Evolutionary conservation across 2,888 invertebrate species (phyloP), one percentile per base, ranked within the genome.

Genomic region (Cryptosula pallasiana): DNA sequence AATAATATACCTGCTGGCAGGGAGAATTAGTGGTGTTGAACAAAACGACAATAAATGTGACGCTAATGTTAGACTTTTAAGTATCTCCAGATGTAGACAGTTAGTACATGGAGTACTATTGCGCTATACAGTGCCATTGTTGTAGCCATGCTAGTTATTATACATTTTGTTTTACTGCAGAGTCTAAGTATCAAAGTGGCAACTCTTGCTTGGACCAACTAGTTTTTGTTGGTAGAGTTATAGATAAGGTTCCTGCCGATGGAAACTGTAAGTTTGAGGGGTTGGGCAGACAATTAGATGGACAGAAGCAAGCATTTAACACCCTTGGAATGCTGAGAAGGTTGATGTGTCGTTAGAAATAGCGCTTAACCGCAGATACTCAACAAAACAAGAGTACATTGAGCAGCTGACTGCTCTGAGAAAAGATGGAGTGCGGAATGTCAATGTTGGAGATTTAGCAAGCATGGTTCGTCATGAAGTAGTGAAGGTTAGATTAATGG

Each of bases 221-320:
- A 5, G 57, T 23, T 57, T 5, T 23, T 16, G 5, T 57, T 5
- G 57, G 57, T 23, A 57, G 57, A 57, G 57, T 57, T 5, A 25
- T 57, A 23, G n/a, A 57, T 23, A 5, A 16, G n/a, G 57, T 57
- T 5, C n/a, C 57, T n/a, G 5, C n/a, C 5, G 25, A 57, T 57
- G 57, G 57, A 23, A 57, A 57, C 57, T 57, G 57, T 25, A 57
- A 16, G 57, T 57, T n/a, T 57, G 57, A 57, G n/a, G n/a, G 57
- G 3, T 5, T 57, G 5, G 20, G 13, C 5, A 13, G 57, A 13
- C 57, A 57, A 57, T 25, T 57, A 25, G 57, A 57, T 23, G 57
- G 57, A 5, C 45, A 45, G 5, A 45, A 45, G 45, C 45, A 45
- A 13, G 45, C 20, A 20, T 45, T 45, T 45, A 45, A 45, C 45